Evolutionary conservation across 2,113 vertebrate species (phyloP).

Genomic region (Corvus hawaiiensis): DNA sequence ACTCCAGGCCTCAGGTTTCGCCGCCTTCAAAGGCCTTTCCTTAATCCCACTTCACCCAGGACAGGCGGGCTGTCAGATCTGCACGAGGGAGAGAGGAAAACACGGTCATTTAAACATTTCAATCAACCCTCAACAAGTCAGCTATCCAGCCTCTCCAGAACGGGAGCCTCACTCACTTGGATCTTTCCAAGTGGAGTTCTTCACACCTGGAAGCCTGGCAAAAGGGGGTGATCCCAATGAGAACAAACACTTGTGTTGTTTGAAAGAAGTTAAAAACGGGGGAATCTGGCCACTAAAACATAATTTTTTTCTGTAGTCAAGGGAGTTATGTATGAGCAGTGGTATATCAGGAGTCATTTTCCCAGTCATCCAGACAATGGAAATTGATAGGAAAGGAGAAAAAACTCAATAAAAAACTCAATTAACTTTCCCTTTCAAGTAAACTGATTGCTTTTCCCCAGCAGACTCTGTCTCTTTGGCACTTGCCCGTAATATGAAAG

Average conservation of each 20-base stretch:
- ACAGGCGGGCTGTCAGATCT: conserved; percentile 85
- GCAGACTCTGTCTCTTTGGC: background rate
- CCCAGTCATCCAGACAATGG: background rate
- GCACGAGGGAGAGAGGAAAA: background rate
- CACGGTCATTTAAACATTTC: conserved; percentile 59
- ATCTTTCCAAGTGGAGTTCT: background rate
- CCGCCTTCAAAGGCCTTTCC: background rate
- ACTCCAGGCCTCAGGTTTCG: background rate
- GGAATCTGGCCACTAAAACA: conserved; percentile 42
- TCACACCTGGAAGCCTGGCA: conserved; percentile 17
- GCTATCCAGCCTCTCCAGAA: background rate
- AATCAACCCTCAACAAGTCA: conserved; percentile 63
- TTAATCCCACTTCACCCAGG: conserved; percentile 87
- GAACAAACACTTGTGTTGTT: conserved; percentile 1
- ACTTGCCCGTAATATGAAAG: background rate
- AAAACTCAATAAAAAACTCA: background rate
- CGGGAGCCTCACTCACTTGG: conserved; percentile 13
- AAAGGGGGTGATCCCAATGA: background rate
- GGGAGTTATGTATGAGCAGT: background rate
- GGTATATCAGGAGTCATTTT: background rate
- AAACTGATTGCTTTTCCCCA: background rate
- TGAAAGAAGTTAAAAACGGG: background rate
- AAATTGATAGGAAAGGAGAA: background rate
- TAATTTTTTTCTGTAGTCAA: background rate
- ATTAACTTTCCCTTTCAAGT: background rate